A percentile compares a stretch with the other conserved stretches of the same genome.
These are phyloP conservation scores for Tetramorium alpestre DNA, from an alignment of 1,140 invertebrate species.

Conservation along the genomic window DNA sequence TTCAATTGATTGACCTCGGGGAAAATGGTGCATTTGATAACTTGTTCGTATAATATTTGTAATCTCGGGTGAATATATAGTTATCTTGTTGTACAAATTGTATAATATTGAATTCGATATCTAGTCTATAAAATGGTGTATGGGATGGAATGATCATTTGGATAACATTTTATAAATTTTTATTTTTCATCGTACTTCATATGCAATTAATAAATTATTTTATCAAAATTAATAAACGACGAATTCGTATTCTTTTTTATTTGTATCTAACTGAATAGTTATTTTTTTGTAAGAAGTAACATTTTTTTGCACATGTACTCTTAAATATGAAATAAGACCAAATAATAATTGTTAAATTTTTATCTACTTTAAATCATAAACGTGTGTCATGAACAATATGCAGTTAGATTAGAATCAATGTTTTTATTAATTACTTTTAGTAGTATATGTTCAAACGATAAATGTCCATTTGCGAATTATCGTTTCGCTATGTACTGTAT, in stretches of 20 bases:
- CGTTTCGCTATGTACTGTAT: no score
- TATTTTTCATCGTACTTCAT: background rate
- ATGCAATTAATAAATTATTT: background rate
- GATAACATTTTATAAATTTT: background rate
- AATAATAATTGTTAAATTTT: background rate
- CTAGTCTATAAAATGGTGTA: background rate
- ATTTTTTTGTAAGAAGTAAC: background rate
- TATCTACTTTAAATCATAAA: background rate
- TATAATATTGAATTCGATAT: background rate
- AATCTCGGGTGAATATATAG: background rate
- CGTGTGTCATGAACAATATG: background rate
- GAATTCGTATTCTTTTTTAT: background rate
- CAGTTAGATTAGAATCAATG: background rate
- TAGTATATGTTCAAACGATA: no score
- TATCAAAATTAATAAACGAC: background rate
- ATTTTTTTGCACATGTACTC: background rate
- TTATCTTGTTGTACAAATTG: background rate
- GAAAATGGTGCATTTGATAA: background rate
- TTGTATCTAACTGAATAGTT: background rate
- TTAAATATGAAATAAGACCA: background rate
- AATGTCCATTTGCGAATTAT: background rate
- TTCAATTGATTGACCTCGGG: background rate
- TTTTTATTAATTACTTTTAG: slow-evolving; percentile 5
- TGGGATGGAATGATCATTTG: background rate
- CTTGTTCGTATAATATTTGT: background rate